phyloP scores from a whole-genome alignment of 2,113 vertebrate genomes.

The Antechinus flavipes region DNA sequence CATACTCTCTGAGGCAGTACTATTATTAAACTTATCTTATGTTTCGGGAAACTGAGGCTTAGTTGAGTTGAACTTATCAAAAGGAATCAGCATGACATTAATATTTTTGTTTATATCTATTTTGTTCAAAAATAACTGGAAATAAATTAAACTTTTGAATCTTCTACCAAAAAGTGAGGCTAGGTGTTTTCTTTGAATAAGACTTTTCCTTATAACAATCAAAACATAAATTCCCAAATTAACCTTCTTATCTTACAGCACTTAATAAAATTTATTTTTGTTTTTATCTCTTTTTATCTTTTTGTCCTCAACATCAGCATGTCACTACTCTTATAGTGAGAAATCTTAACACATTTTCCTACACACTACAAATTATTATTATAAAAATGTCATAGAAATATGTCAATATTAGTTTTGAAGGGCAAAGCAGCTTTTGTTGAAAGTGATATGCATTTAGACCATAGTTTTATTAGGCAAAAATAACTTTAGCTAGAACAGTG shows the following conservation, averaged over 20 bases:
- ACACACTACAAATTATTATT: neutral
- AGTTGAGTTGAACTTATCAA: neutral
- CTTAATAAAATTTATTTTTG: slow-evolving; percentile 23
- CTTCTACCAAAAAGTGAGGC: neutral
- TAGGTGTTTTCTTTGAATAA: slow-evolving; percentile 50
- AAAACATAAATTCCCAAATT: slow-evolving; percentile 7
- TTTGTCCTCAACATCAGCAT: neutral
- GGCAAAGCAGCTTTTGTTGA: neutral
- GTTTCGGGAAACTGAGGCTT: neutral
- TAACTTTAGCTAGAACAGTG: neutral
- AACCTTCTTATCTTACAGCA: slow-evolving; percentile 18
- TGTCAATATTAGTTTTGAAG: neutral
- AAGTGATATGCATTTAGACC: neutral
- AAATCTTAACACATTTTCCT: neutral
- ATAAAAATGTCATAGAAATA: neutral
- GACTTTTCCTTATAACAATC: slow-evolving; percentile 27
- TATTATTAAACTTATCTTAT: neutral
- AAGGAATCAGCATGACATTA: neutral
- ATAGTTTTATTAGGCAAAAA: neutral
- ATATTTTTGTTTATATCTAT: slow-evolving; percentile 11
- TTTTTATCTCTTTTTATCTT: neutral
- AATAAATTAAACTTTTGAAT: slow-evolving; percentile 13
- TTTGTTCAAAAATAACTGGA: slow-evolving; percentile 14
- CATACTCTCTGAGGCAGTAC: neutral
- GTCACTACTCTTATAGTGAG: neutral